Percentiles rank a stretch among this genome's conserved stretches.
Evolutionary conservation across 2,888 invertebrate species (phyloP).

Genomic region (Iselma pallidipennis): DNA sequence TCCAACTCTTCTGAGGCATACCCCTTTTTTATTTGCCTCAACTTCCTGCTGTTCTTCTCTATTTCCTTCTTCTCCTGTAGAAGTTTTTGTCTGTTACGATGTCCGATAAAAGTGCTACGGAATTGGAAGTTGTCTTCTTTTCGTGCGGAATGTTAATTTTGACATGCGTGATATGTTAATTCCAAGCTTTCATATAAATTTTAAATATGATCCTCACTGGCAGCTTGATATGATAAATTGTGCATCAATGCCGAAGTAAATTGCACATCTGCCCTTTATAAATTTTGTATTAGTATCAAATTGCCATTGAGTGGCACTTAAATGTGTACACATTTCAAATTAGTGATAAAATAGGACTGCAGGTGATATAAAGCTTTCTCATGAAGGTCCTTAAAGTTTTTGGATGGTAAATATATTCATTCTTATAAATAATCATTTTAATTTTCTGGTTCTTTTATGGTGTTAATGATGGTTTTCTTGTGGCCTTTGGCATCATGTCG

Average conservation of each 20-base stretch:
- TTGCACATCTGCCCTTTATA: background rate
- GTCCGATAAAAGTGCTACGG: no score
- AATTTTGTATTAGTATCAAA: background rate
- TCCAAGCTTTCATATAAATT: background rate
- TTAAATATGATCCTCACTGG: background rate
- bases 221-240: background rate
- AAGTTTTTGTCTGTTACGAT: no score
- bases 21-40: no score
- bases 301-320: background rate
- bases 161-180: background rate
- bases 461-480: no score
- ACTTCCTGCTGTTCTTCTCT: no score
- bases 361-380: background rate
- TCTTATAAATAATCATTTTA: no score
- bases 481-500: no score
- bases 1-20: no score
- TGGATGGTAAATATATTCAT: no score
- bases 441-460: no score
- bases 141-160: background rate
- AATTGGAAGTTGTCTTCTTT: background rate
- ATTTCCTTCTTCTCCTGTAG: no score
- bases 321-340: background rate
- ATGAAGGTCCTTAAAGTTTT: background rate
- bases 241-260: no score
- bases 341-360: background rate